A percentile compares a stretch with the other conserved stretches of the same genome.
Conservation (phyloP, 2,797 vertebrate genomes). For the Siniperca scherzeri region DNA sequence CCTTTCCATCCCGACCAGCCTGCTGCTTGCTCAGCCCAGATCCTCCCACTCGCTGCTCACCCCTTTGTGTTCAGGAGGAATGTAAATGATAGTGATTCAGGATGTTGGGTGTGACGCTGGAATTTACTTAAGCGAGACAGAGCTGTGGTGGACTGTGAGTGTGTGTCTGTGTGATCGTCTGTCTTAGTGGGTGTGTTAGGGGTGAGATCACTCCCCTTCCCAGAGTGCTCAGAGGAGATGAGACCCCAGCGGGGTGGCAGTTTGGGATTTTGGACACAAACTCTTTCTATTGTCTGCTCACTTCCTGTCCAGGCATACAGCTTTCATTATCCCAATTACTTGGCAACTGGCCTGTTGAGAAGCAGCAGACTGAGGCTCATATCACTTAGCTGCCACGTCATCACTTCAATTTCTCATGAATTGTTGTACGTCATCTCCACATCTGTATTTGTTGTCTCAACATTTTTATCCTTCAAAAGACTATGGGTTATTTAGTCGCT, state of each 20-base stretch:
- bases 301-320: constrained; percentile 58
- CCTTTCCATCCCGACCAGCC: constrained; percentile 54
- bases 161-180: constrained; percentile 23
- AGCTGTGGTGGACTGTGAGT: constrained; percentile 41
- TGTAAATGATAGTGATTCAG: constrained; percentile 73
- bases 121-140: constrained; percentile 58
- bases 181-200: constrained; percentile 28
- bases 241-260: constrained; percentile 24
- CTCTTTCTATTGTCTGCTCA: constrained; percentile 64
- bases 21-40: constrained; percentile 31
- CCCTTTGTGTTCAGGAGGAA: constrained; percentile 60
- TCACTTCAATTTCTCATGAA: constrained; percentile 14
- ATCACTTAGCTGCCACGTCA: constrained; percentile 37
- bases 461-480: constrained; percentile 3
- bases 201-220: constrained; percentile 69
- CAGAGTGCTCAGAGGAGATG: constrained; percentile 45
- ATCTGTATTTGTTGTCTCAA: constrained; percentile 43
- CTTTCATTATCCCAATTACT: constrained; percentile 53
- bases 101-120: constrained; percentile 67
- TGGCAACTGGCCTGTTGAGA: constrained; percentile 49
- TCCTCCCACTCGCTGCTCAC: constrained; percentile 60
- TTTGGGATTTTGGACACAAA: constrained; percentile 54
- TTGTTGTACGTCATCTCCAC: constrained; percentile 36
- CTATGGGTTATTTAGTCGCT: neutral
- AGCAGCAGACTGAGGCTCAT: constrained; percentile 44